phyloP scores from a whole-genome alignment of 2,113 vertebrate species.

The Meriones unguiculatus region DNA sequence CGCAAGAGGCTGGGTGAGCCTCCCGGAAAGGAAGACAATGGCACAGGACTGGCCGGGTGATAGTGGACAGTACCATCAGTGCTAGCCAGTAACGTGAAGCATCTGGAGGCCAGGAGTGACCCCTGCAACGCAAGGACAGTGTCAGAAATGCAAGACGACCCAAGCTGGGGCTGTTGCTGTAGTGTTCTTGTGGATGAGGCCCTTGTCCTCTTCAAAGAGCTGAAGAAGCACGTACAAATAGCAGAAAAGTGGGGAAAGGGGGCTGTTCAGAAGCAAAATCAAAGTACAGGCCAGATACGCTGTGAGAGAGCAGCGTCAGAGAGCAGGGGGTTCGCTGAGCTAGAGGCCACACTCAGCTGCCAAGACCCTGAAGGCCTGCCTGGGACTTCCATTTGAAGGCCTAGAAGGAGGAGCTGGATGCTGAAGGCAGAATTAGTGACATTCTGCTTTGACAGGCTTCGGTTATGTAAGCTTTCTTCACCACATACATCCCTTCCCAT shows the following conservation, averaged over 20 bases:
- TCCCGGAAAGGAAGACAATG: neutral
- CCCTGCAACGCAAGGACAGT: neutral
- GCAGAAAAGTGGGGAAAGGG: neutral
- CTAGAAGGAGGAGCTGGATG: neutral
- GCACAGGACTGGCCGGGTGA: neutral
- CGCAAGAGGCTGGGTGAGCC: neutral
- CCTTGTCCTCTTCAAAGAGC: neutral
- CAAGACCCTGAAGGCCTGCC: neutral
- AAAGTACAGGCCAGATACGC: neutral
- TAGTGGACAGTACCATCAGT: neutral
- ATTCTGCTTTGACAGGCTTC: neutral
- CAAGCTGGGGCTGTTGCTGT: neutral
- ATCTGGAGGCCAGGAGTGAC: neutral
- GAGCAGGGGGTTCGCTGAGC: neutral
- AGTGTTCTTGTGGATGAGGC: neutral
- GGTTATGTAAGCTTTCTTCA: neutral
- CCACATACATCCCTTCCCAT: neutral
- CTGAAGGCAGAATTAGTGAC: neutral
- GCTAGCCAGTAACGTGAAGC: neutral
- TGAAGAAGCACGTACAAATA: neutral
- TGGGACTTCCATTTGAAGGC: neutral
- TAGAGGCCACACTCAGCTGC: neutral
- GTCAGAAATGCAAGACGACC: neutral
- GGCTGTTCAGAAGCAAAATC: neutral
- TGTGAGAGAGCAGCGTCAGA: neutral